phyloP scores from a whole-genome alignment of 2,113 vertebrate genomes.

The Peromyscus maniculatus region DNA sequence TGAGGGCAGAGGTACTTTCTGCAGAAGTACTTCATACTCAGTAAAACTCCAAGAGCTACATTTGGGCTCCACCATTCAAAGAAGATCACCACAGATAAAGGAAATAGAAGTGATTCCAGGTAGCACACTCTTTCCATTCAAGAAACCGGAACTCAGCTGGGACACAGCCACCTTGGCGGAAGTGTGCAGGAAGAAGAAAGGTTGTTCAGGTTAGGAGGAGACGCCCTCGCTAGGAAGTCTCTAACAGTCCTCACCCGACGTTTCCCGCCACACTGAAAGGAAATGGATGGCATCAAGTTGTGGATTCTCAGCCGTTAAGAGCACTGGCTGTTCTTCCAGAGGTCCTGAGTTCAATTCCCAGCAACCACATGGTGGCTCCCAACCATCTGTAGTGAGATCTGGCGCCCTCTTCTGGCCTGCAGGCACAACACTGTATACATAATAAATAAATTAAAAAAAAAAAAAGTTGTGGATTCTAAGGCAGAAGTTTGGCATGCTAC shows the following conservation, averaged over 20 bases:
- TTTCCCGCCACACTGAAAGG: background rate
- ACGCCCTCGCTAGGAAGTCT: background rate
- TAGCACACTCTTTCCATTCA: constrained; percentile 73
- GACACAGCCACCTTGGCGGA: background rate
- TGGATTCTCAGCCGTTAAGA: background rate
- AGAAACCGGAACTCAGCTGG: constrained; percentile 50
- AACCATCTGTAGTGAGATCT: too few relatives aligned
- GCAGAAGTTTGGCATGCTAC: background rate
- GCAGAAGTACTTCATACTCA: constrained; percentile 74
- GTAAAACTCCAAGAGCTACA: constrained; percentile 83
- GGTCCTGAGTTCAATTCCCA: too few relatives aligned
- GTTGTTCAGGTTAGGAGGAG: background rate
- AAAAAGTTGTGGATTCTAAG: background rate
- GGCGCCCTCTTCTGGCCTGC: too few relatives aligned
- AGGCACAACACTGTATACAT: too few relatives aligned
- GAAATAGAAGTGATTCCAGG: constrained; percentile 73
- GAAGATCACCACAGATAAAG: constrained; percentile 74
- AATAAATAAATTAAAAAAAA: too few relatives aligned
- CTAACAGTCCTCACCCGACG: background rate
- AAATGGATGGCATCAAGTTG: background rate
- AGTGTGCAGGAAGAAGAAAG: background rate
- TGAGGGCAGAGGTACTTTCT: constrained; percentile 71
- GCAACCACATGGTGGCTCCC: too few relatives aligned
- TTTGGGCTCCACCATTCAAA: constrained; percentile 79
- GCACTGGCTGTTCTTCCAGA: too few relatives aligned